Conservation (phyloP, 2,888 invertebrate species). For the Cyclophora albipunctata region DNA sequence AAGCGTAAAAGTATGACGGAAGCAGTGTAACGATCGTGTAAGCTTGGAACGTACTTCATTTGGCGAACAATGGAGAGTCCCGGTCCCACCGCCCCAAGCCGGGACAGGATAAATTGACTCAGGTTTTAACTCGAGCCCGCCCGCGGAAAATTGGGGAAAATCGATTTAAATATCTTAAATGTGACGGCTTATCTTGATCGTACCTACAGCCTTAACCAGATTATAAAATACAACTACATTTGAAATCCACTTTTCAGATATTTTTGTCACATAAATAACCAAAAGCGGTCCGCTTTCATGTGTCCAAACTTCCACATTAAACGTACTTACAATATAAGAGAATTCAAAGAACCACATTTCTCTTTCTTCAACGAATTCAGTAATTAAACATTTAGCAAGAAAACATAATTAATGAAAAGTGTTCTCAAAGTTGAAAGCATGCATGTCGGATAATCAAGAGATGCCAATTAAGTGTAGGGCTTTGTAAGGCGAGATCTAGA, state of each 20-base stretch:
- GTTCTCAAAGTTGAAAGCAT: constrained; percentile 17
- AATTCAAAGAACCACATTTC: too few species aligned
- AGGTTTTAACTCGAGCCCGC: constrained; percentile 60
- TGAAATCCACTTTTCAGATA: too few species aligned
- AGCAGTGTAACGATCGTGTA: constrained; percentile 58
- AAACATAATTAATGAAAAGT: constrained; percentile 13
- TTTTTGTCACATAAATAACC: too few species aligned
- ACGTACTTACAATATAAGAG: too few species aligned
- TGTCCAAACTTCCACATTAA: too few species aligned
- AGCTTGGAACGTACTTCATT: constrained; percentile 64
- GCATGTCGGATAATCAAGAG: constrained; percentile 32
- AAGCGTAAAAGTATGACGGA: constrained; percentile 43
- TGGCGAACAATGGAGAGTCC: constrained; percentile 63
- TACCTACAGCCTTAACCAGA: constrained; percentile 11
- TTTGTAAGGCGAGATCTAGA: constrained; percentile 51
- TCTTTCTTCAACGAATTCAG: background rate
- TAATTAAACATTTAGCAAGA: constrained; percentile 5
- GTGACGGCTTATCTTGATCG: constrained; percentile 68
- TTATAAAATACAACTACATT: background rate
- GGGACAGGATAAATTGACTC: constrained; percentile 70
- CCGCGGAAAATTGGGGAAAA: constrained; percentile 72
- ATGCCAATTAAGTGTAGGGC: constrained; percentile 55
- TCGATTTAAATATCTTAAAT: constrained; percentile 75
- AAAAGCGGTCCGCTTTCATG: too few species aligned
- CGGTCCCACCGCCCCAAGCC: constrained; percentile 52